Conservation (phyloP, 2,113 vertebrate genomes). For the Ceyx cyanopectus region DNA sequence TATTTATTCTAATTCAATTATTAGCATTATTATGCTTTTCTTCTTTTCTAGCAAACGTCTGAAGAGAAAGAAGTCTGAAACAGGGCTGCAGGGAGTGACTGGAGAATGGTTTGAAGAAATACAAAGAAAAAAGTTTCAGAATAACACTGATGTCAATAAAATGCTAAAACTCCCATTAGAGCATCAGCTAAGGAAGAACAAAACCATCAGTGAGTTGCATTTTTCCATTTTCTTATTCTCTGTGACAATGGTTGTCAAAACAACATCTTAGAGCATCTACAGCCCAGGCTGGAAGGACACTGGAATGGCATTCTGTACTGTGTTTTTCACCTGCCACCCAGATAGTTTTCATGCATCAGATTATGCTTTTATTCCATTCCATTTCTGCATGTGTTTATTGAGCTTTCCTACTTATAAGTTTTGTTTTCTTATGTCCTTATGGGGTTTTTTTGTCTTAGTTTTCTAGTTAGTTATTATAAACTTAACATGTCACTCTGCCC, state of each 20-base stretch:
- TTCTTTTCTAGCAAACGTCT: conserved; percentile 78
- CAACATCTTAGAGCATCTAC: background rate
- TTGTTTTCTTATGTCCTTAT: too few relatives aligned
- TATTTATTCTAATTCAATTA: background rate
- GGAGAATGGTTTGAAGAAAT: conserved; percentile 88
- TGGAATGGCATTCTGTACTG: background rate
- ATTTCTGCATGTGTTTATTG: background rate
- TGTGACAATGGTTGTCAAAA: background rate
- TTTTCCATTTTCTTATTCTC: background rate
- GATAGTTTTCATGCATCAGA: background rate
- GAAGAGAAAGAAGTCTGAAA: conserved; percentile 72
- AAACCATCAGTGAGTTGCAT: conserved; percentile 71
- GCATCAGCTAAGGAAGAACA: conserved; percentile 69
- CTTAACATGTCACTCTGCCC: background rate
- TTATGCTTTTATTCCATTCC: background rate
- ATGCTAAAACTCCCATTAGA: conserved; percentile 77
- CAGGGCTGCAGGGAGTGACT: conserved; percentile 77
- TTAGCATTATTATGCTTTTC: background rate
- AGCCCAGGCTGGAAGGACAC: background rate
- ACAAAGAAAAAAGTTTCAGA: conserved; percentile 81
- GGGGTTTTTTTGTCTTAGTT: background rate
- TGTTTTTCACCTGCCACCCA: background rate
- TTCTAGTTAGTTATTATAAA: conserved; percentile 27
- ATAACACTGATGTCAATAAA: conserved; percentile 75
- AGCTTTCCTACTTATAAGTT: background rate